phyloP scores from a whole-genome alignment of 2,888 invertebrate genomes.

The Drosophila putrida region DNA sequence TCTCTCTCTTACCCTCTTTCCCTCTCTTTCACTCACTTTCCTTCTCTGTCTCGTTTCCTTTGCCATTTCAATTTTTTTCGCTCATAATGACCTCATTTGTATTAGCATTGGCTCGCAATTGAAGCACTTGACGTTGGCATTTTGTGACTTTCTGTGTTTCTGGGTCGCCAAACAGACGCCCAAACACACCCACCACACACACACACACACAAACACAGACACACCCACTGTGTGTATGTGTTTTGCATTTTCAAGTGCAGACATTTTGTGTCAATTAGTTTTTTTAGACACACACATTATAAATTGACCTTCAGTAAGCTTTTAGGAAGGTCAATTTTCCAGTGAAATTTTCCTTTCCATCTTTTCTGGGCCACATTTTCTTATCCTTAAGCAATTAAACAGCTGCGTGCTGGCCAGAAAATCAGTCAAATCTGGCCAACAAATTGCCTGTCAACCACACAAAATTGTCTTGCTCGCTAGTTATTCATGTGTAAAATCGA shows the following conservation, averaged over 20 bases:
- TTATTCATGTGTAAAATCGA: neutral
- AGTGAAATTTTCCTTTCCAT: conserved; percentile 1
- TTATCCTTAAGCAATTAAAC: conserved; percentile 22
- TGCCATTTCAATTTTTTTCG: conserved; percentile 19
- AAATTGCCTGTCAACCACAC: conserved; percentile 32
- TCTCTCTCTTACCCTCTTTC: neutral
- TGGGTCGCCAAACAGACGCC: conserved; percentile 61
- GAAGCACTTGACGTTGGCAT: conserved; percentile 60
- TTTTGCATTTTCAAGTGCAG: conserved; percentile 71
- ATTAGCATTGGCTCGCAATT: conserved; percentile 75
- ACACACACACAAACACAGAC: conserved; percentile 13
- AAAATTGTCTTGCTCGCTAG: neutral
- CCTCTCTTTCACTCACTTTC: neutral
- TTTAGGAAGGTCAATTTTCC: conserved; percentile 38
- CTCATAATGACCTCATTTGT: conserved; percentile 79
- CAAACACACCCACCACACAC: conserved; percentile 19
- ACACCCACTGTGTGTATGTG: neutral
- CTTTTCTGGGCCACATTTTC: conserved; percentile 8
- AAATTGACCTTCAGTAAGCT: conserved; percentile 51
- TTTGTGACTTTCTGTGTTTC: conserved; percentile 57
- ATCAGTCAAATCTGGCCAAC: conserved; percentile 23
- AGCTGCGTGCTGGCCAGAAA: conserved; percentile 4
- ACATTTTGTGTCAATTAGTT: conserved; percentile 69
- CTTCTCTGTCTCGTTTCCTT: neutral
- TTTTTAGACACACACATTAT: conserved; percentile 38